Conservation (phyloP, 1,140 invertebrate species). For the Danaus plexippus region DNA sequence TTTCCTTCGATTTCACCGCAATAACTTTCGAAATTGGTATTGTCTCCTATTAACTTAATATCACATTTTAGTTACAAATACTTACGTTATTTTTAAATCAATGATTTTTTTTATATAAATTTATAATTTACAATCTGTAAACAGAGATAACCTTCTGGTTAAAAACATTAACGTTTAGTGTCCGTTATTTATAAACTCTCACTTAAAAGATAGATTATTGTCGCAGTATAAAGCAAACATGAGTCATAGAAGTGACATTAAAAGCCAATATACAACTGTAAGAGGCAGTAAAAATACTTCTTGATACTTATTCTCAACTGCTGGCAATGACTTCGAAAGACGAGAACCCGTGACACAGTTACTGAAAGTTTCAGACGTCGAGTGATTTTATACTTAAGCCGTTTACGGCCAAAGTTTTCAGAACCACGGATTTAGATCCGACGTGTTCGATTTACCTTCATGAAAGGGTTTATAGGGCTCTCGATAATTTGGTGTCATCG, state of each 20-base stretch:
- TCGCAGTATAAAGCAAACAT: slow-evolving; percentile 10
- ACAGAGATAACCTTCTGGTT: not conserved
- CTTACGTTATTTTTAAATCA: too few relatives aligned
- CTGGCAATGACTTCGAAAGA: slow-evolving; percentile 49
- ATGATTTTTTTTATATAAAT: too few relatives aligned
- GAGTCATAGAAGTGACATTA: slow-evolving; percentile 36
- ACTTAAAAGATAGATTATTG: too few relatives aligned
- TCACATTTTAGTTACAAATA: too few relatives aligned
- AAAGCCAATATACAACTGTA: slow-evolving; percentile 31
- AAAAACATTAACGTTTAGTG: not conserved
- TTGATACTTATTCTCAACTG: slow-evolving; percentile 35
- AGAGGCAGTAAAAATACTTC: too few relatives aligned
- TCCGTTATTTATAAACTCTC: not conserved
- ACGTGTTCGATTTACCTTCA: slow-evolving; percentile 11
- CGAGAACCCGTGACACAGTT: slow-evolving; percentile 52
- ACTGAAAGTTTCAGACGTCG: slow-evolving; percentile 64
- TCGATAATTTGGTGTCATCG: slow-evolving; percentile 22
- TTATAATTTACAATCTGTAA: too few relatives aligned
- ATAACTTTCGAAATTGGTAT: too few relatives aligned
- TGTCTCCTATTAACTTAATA: too few relatives aligned
- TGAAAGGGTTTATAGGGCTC: slow-evolving; percentile 26
- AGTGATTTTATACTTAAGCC: slow-evolving; percentile 54
- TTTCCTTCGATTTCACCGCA: too few relatives aligned
- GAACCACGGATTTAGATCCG: slow-evolving; percentile 24
- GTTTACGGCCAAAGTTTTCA: slow-evolving; percentile 32